Base-by-base conservation (phyloP, 2,797 vertebrate genomes). In the Anguilla anguilla region DNA sequence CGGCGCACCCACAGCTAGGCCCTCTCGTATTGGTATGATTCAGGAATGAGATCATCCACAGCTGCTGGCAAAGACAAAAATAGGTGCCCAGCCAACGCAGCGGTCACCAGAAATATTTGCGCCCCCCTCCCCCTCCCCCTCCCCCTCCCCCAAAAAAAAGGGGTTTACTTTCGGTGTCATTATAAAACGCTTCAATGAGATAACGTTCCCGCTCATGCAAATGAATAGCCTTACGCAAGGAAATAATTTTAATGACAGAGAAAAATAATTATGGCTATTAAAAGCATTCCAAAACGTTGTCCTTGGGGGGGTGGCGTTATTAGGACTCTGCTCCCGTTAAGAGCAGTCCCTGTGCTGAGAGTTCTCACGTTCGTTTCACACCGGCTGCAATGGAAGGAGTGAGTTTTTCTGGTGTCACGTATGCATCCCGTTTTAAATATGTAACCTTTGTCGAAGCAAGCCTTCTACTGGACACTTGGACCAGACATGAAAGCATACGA, bases 11-110 rank as follows among this genome's bases (percentile, higher is more conserved):
- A 17, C 31, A 4, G 69, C 69, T 74, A 15, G 28, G 31, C 28
- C 10, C 31, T 13, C 2, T 35, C 1, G 4, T 1, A n/a, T 10
- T 43, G 19, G 17, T 43, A 19, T 77, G 74, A 77, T 77, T 77
- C 74, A 77, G 74, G 35, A 77, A 77, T 77, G 74, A 77, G 74
- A 77, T 77, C 74, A 77, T 77, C 35, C 74, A 77, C 74, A 77
- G 74, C 74, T 77, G 74, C 74, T 77, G 74, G 74, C 74, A 43
- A 77, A 39, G 74, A 6, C 35, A 77, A 77, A 77, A 77, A 77
- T 77, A 43, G 74, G 74, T 39, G 17, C 74, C 19, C 17, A 39
- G 19, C 35, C 43, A 77, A 77, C 43, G 17, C 35, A 77, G 35
- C 10, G 74, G 74, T 77, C 74, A 77, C 15, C 17, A 77, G 74